A percentile compares a stretch with the other conserved stretches of the same genome.
phyloP scores from a whole-genome alignment of 2,113 vertebrate genomes.

The Panthera uncia region DNA sequence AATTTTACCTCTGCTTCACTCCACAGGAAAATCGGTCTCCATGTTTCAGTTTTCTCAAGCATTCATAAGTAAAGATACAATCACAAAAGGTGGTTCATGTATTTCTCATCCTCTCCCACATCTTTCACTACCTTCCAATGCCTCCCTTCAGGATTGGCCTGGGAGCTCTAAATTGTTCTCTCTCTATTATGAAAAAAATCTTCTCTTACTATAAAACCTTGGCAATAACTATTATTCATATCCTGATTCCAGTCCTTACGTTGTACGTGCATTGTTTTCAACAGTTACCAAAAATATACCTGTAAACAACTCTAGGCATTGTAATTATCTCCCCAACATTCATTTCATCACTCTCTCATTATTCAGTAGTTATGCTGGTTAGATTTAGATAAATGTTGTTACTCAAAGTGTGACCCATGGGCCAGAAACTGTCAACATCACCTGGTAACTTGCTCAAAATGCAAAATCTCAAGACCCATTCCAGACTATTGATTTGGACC shows the following conservation, averaged over 20 bases:
- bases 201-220: background rate
- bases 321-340: conserved; percentile 8
- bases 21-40: background rate
- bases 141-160: background rate
- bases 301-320: conserved; percentile 10
- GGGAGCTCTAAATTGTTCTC: background rate
- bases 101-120: background rate
- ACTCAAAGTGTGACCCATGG: background rate
- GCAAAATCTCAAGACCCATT: background rate
- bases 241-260: background rate
- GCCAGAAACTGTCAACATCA: background rate
- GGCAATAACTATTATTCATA: background rate
- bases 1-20: background rate
- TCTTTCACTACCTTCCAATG: background rate
- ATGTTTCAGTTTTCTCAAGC: background rate
- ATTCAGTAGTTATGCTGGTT: background rate
- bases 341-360: background rate
- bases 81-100: background rate
- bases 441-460: background rate
- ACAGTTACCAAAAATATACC: conserved; percentile 5
- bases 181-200: background rate
- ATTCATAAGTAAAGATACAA: background rate
- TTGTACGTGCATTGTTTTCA: background rate
- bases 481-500: background rate
- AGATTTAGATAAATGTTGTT: background rate